Conservation (phyloP, 2,113 vertebrate species). For the Macheiramphus alcinus region DNA sequence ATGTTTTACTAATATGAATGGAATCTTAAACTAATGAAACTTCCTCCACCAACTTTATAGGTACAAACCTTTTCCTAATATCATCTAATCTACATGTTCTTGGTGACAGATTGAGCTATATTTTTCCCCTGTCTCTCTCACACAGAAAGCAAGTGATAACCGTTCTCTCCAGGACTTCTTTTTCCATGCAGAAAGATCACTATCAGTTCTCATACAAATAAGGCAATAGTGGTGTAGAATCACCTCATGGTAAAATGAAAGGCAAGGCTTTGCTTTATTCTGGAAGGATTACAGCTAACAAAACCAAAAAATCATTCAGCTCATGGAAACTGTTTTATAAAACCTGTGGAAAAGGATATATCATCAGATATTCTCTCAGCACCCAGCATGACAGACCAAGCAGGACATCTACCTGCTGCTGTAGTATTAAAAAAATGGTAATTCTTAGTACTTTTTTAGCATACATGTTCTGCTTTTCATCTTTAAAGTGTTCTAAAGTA, state of each 20-base stretch:
- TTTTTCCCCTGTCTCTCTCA: background rate
- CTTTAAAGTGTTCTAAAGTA: background rate
- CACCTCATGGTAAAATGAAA: background rate
- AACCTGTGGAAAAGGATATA: background rate
- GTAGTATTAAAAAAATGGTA: background rate
- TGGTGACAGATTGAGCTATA: background rate
- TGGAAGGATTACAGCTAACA: background rate
- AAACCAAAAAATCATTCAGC: background rate
- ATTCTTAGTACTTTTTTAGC: background rate
- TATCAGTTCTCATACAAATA: background rate
- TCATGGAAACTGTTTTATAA: background rate
- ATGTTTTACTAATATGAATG: background rate
- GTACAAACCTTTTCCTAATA: background rate
- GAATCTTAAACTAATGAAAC: background rate
- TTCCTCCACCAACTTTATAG: background rate
- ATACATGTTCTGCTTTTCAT: background rate
- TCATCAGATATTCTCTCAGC: background rate
- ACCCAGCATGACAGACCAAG: background rate
- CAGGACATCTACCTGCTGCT: background rate
- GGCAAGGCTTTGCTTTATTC: background rate
- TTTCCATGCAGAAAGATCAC: background rate
- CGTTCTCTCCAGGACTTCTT: background rate
- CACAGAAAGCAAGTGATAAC: background rate
- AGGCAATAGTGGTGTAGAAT: background rate
- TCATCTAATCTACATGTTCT: background rate